Percentiles rank a stretch among this genome's conserved stretches.
These are phyloP conservation scores for Ctenomys sociabilis DNA, from an alignment of 2,113 vertebrate genomes.

Conservation along the genomic window DNA sequence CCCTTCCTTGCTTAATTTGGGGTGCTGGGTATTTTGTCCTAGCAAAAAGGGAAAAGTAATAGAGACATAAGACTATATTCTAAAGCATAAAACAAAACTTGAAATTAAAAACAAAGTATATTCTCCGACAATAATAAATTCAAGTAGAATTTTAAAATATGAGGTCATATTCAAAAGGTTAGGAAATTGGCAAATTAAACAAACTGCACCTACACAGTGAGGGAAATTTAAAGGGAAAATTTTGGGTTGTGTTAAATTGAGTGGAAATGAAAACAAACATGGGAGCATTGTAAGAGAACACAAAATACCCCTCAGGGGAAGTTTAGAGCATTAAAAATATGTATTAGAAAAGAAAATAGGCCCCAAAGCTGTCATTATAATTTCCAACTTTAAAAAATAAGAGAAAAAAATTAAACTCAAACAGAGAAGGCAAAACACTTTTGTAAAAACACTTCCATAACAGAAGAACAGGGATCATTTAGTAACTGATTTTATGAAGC, in stretches of 20 bases:
- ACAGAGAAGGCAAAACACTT: background rate
- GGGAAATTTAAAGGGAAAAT: background rate
- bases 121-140: background rate
- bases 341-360: background rate
- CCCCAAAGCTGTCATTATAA: background rate
- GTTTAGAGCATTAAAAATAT: background rate
- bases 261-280: background rate
- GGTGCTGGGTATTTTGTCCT: no score
- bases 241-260: background rate
- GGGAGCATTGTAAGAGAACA: background rate
- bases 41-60: no score
- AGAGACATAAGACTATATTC: background rate
- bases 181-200: background rate
- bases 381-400: background rate
- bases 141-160: background rate
- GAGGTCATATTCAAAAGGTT: background rate
- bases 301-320: background rate
- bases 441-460: background rate
- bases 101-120: background rate
- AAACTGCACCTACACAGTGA: background rate
- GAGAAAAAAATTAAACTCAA: background rate
- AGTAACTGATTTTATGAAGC: background rate
- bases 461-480: background rate
- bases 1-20: no score
- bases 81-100: background rate